A percentile compares a stretch with the other conserved stretches of the same genome.
Evolutionary conservation across 1,140 invertebrate genomes (phyloP).

Genomic region (Drosophila arizonae): DNA sequence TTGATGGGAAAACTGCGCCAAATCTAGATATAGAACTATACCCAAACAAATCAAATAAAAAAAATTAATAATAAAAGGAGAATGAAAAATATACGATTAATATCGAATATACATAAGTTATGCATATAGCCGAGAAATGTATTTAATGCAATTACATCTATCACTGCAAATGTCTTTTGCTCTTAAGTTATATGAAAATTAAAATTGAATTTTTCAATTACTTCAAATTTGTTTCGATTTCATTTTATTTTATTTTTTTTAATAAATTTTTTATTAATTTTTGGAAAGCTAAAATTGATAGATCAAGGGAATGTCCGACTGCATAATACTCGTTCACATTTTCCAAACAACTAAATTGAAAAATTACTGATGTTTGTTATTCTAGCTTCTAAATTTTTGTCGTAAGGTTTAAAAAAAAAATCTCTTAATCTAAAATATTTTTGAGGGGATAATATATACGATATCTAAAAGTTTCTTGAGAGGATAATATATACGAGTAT

Average conservation of each 20-base stretch:
- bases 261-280: conserved; percentile 2
- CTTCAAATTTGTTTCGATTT: conserved; percentile 32
- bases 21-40: conserved; percentile 61
- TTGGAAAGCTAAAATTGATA: neutral
- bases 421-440: too few relatives aligned
- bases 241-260: conserved; percentile 22
- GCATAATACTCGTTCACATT: too few relatives aligned
- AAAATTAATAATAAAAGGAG: conserved; percentile 4
- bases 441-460: too few relatives aligned
- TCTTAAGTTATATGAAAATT: conserved; percentile 61
- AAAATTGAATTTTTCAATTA: conserved; percentile 72
- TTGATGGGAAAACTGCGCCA: conserved; percentile 67
- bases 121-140: conserved; percentile 40
- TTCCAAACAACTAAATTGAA: too few relatives aligned
- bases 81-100: conserved; percentile 46
- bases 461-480: too few relatives aligned
- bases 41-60: conserved; percentile 36
- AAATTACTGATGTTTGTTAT: too few relatives aligned
- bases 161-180: conserved; percentile 60
- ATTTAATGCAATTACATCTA: conserved; percentile 35
- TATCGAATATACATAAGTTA: conserved; percentile 44
- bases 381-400: too few relatives aligned
- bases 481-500: conserved; percentile 5
- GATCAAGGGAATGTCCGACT: neutral
- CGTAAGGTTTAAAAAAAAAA: too few relatives aligned